Evolutionary conservation across 2,797 vertebrate genomes (phyloP), one percentile per base, ranked within the genome.

Genomic region (Dendrocincla tyrannina): DNA sequence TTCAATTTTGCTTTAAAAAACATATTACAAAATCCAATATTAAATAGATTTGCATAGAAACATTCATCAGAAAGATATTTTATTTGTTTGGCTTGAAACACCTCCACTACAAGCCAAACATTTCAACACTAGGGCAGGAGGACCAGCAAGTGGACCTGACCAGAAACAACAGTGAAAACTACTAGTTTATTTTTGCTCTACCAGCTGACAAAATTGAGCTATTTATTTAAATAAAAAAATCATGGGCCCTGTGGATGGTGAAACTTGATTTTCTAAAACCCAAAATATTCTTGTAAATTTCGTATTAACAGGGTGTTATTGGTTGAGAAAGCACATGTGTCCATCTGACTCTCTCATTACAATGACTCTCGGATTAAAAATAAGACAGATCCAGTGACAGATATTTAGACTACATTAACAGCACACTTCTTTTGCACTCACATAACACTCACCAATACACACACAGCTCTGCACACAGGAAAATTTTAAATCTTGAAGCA

Each of bases 11-110:
- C 68, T 97, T 83, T 77, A 93, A 93, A 95, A 95, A 97, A 95
- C 94, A 96, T 88, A 92, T 94, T 96, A 94, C 89, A 94, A 95
- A 96, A 96, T 91, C 83, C 76, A 95, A 70, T 94, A 91, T 79
- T 86, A 84, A 97, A 93, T 88, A 82, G 74, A 95, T 95, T 94
- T 95, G 94, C 95, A 96, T 96, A 95, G 92, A 81, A 95, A 96
- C 85, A 96, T 96, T 96, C 37, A 96, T 86, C 92, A 94, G 92
- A 94, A 96, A 94, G 88, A 84, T 91, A 92, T 96, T 95, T 96
- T 97, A 94, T 96, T 96, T 95, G 93, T 96, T 97, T 93, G 94
- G 94, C 92, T 94, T 95, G 94, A 96, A 96, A 96, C 80, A 74
- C 80, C 96, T 97, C 95, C 93, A 95, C 94, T 94, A 81, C 82